Base-by-base conservation (phyloP, 1,140 invertebrate species). In the Dendroctonus ponderosae region DNA sequence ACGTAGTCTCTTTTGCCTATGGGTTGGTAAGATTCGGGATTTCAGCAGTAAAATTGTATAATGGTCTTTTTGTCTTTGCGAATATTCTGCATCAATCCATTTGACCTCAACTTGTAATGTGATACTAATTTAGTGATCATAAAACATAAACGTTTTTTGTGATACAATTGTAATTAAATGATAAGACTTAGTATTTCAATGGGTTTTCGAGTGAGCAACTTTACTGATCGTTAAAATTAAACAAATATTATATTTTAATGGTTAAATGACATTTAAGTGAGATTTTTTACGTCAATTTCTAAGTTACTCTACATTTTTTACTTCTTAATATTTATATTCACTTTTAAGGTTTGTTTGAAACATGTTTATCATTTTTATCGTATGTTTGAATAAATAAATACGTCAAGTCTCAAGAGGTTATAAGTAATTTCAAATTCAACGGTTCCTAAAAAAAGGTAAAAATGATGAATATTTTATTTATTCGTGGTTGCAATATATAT, bases 61-160 rank as follows among this genome's bases (percentile, higher is more conserved):
- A 68, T 62, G 11, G 44, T 46, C 43, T 46, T 61, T 5, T 62
- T 54, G 15, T 69, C 46, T 46, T 67, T 62, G 61, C 62, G 59
- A 62, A 67, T 67, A 59, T 67, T 61, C 15, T 39, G 51, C 58
- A 67, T 67, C 58, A 63, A 59, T 69, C 58, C 63, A 67, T 63
- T 70, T 70, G 57, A 70, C 68, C 62, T 70, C 65, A 59, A 70
- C 52, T 68, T 72, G 66, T 54, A 57, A 43, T 68, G 66, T 72
- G 71, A 72, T 72, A 72, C 71, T 72, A 70, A 68, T 68, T 72
- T 72, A 72, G 71, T 72, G 71, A 72, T 66, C 62, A 67, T 71
- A 69, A 71, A 65, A 61, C 62, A 63, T 71, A 69, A 64, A 71
- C 60, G 58, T 69, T 72, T 71, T 72, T 72, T 72, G 71, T 72